Base-by-base conservation (phyloP, 2,797 vertebrate species). In the Labroides dimidiatus region DNA sequence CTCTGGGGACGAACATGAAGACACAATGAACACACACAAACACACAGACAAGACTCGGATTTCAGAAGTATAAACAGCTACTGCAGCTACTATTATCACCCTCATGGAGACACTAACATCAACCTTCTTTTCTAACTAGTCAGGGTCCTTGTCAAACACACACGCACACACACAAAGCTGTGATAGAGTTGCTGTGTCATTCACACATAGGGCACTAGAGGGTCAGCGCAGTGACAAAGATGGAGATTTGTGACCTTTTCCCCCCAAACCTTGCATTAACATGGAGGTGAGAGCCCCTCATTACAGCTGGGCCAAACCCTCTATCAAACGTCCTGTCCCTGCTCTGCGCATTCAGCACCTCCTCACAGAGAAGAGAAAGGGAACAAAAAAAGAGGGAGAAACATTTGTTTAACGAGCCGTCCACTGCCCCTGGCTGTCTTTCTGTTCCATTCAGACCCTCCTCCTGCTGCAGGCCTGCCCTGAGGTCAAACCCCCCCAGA, bases 361-460 rank as follows among this genome's bases (percentile, higher is more conserved):
- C 72, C 68, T 81, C 69, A 56, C 56, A 27, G 69, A 56, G 71
- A 47, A 73, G 37, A 70, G 62, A 77, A 50, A 54, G 72, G 41
- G 59, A 66, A 88, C 81, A 86, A 89, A 87, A n/a, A 88, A 87
- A 64, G 70, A 37, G 15, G 56, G 63, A 75, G 85, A 84, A 88
- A 92, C 87, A 90, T 91, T 93, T 83, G 83, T 90, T 90, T 88
- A 87, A 87, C 64, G 84, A 87, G 78, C 85, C 77, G 51, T 82
- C 85, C 62, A 11, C 20, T 21, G 47, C 47, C 47, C 77, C 63
- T 27, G 78, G 80, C 84, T 78, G 74, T 84, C 81, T 80, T 66
- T 77, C 67, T 75, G 68, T 73, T 70, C 68, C 69, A 90, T 92
- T 92, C 87, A 91, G 63, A 53, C 69, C 50, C 79, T 79, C 66